Conservation (phyloP, 2,888 invertebrate species). For the Stratiomys singularior region DNA sequence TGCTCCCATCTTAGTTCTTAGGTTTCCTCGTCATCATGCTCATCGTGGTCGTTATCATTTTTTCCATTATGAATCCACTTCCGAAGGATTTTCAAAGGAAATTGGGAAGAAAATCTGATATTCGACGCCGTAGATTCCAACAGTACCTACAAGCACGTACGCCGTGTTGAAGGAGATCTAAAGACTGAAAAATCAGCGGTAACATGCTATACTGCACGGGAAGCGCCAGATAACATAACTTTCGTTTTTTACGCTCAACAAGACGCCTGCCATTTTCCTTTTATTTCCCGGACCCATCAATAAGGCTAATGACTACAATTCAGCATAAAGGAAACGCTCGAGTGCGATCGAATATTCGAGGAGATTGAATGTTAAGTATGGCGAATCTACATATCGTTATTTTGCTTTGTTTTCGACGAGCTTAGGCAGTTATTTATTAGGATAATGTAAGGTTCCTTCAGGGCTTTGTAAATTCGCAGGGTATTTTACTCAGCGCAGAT, state of each 20-base stretch:
- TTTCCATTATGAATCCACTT: conserved; percentile 33
- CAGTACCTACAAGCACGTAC: not conserved
- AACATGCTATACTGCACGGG: too few relatives aligned
- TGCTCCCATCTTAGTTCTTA: not conserved
- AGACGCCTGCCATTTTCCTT: not conserved
- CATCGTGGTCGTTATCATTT: conserved; percentile 20
- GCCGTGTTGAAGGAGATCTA: too few relatives aligned
- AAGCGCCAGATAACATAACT: too few relatives aligned
- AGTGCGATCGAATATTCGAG: not conserved
- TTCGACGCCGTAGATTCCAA: not conserved
- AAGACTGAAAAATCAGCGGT: too few relatives aligned
- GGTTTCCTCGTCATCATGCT: not conserved
- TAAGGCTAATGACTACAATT: conserved; percentile 24
- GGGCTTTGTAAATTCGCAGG: too few relatives aligned
- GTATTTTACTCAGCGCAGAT: too few relatives aligned
- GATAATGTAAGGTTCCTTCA: too few relatives aligned
- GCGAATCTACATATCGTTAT: too few relatives aligned
- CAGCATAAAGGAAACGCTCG: not conserved
- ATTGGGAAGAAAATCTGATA: conserved; percentile 33
- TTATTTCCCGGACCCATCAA: conserved; percentile 11
- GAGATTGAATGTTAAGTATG: too few relatives aligned
- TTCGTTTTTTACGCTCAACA: not conserved
- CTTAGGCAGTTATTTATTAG: too few relatives aligned
- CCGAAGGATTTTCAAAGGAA: conserved; percentile 34
- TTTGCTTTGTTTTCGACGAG: too few relatives aligned